Base-by-base conservation (phyloP, 2,888 invertebrate genomes). In the Eurois occulta region DNA sequence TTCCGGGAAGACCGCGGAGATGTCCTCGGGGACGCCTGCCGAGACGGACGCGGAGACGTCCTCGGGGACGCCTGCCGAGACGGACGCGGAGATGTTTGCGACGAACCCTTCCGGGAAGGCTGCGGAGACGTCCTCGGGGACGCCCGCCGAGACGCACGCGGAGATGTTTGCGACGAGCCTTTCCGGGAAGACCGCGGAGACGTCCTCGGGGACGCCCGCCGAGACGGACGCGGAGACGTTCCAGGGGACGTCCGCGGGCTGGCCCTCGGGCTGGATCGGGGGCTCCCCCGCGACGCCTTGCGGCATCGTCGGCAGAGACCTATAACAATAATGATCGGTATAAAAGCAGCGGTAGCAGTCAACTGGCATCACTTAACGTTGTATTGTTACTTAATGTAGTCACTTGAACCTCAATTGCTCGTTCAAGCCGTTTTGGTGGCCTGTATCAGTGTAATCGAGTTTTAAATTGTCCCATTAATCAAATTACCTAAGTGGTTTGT, bases 261-360 rank as follows among this genome's bases (percentile, higher is more conserved):
- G 67, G 32, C 82, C 82, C 76, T 46, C 48, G 76, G 64, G 52
- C 69, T 77, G 68, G 60, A 38, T 18, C 65, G 78, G 24, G 74
- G 76, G 76, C 81, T 85, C 46, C 48, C 41, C 60, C 81, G 76
- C 52, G 72, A 55, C 8, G 75, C 55, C 58, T 60, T 72, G 35
- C 55, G 77, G 41, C 65, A 72, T 48, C 72, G 48, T 32, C 52
- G 72, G 62, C 83, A 83, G 35, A 83, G 58, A 85, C 86, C 83
- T 83, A 81, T 73, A 83, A 83, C 85, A 83, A 83, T 77, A 85
- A 83, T 70, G 32, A 48, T 58, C n/a, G n/a, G 62, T 80, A 58
- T 84, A 67, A 74, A 62, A 71, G n/a, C n/a, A n/a, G n/a, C n/a
- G n/a, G 75, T 66, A 72, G 32, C 65, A 64, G 28, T 62, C 32